Base-by-base conservation (phyloP, 2,113 vertebrate genomes). In the Xiphophorus couchianus region DNA sequence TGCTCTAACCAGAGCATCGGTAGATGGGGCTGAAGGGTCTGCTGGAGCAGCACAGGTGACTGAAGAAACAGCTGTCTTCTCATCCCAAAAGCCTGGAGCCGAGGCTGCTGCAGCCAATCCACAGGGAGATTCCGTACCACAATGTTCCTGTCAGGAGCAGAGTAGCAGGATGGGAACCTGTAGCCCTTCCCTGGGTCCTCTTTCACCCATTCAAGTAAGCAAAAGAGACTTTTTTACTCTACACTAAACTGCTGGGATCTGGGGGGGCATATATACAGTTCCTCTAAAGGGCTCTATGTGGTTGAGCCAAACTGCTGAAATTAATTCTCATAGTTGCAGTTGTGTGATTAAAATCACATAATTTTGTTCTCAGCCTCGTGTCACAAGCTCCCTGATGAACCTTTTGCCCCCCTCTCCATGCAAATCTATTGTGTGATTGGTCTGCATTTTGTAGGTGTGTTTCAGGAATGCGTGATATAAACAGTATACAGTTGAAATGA, bases 121-220 rank as follows among this genome's bases (percentile, higher is more conserved):
- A 19, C 28, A 29, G 1, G 80, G 1, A 3, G 87, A 67, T 27
- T 0, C 77, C 28, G 63, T 14, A 66, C 81, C 37, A 42, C 77
- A 77, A 2, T 86, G 76, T 69, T 77, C 62, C 62, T 86, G 84
- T 66, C 82, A 83, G 78, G 84, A 82, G 60, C 87, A 87, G 89
- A 93, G 1, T 93, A 70, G 58, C 66, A 78, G 68, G 31, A 22
- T 0, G 0, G n/a, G 25, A 0, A 90, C 4, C 90, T 94, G n/a
- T 88, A 93, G 5, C 83, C 86, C 68, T 73, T 88, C 1, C 78
- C 90, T 62, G 0, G 95, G 35, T 88, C 94, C 3, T 86, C 96
- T 91, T 25, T 91, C 89, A 22, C 88, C 87, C 66, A 88, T 90
- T 78, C 93, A 91, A 85, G 93, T 94, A 73, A 84, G 90, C 37